phyloP scores from a whole-genome alignment of 2,797 vertebrate genomes.

The Myotis pilosus region DNA sequence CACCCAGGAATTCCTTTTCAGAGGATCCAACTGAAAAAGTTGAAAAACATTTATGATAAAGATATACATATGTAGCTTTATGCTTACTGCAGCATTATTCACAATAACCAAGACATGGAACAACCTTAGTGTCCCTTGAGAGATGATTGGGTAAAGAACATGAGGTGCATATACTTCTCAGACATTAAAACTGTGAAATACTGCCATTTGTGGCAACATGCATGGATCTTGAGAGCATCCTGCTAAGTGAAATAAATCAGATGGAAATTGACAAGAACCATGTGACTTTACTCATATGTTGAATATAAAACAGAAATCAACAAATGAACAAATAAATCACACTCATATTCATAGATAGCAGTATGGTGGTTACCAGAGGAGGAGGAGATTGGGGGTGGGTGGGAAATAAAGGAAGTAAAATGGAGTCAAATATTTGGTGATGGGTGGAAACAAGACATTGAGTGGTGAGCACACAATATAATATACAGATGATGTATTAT shows the following conservation, averaged over 20 bases:
- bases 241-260: background rate
- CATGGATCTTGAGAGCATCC: background rate
- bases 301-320: background rate
- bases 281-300: background rate
- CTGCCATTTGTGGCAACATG: background rate
- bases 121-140: background rate
- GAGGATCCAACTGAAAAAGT: background rate
- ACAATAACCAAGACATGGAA: background rate
- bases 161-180: background rate
- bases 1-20: background rate
- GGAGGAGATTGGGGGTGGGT: fast-evolving
- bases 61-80: background rate
- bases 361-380: background rate
- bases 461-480: background rate
- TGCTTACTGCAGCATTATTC: background rate
- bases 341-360: background rate
- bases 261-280: background rate
- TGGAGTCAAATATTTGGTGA: too few species aligned
- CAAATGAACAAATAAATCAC: background rate
- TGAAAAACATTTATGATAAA: background rate
- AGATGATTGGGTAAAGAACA: background rate
- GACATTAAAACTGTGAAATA: background rate
- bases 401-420: background rate
- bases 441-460: background rate
- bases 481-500: background rate